These are phyloP conservation scores for Hirtodrosophila alboralis DNA, from an alignment of 2,888 invertebrate genomes.

Conservation along the genomic window DNA sequence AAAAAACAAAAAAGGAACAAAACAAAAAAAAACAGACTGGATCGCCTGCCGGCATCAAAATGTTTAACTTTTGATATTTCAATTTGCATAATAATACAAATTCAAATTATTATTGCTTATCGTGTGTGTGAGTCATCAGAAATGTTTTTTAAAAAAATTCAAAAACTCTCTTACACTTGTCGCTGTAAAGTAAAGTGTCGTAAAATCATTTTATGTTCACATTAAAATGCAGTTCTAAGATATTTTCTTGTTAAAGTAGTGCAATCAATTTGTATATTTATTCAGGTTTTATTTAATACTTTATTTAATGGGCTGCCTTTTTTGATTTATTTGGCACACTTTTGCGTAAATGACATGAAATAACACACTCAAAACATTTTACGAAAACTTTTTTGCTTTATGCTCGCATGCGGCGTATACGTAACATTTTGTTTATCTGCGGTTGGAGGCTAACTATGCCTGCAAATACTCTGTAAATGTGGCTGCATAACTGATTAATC, in stretches of 20 bases:
- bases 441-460: background rate
- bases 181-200: conserved; percentile 34
- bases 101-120: conserved; percentile 2
- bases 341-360: conserved; percentile 50
- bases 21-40: background rate
- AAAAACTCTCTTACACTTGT: conserved; percentile 19
- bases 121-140: conserved; percentile 3
- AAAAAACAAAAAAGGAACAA: conserved; percentile 18
- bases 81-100: conserved; percentile 13
- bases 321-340: conserved; percentile 76
- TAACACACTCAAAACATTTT: conserved; percentile 42
- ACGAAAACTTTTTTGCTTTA: conserved; percentile 37
- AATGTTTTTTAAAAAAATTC: background rate
- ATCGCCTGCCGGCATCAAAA: conserved; percentile 2
- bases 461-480: conserved; percentile 17
- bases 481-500: no score
- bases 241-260: conserved; percentile 27
- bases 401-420: conserved; percentile 60
- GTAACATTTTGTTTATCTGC: conserved; percentile 40
- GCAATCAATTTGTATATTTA: conserved; percentile 49
- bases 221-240: conserved; percentile 44
- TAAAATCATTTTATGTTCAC: conserved; percentile 46
- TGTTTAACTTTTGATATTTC: conserved; percentile 40
- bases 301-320: conserved; percentile 53
- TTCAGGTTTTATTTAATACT: conserved; percentile 57